Conservation (phyloP, 2,797 vertebrate genomes). For the Psittacula derbiana region DNA sequence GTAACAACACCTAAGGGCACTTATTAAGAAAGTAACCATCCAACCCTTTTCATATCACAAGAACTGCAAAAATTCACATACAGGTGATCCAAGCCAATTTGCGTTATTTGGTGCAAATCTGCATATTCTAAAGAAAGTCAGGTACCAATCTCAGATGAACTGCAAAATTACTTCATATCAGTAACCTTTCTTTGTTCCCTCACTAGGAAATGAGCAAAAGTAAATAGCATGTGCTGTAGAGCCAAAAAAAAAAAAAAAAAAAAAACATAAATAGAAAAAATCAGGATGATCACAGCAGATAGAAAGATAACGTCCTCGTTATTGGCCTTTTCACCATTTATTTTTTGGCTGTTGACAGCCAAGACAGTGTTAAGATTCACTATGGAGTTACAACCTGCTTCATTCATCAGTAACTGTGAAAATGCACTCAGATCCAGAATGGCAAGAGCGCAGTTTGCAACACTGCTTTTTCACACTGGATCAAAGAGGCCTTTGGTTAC, state of each 20-base stretch:
- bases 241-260: not conserved
- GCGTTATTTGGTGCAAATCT: not conserved
- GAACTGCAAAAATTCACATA: not conserved
- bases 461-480: not conserved
- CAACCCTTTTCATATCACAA: not conserved
- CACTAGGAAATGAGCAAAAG: not conserved
- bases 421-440: not conserved
- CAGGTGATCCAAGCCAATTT: not conserved
- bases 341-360: not conserved
- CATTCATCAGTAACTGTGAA: not conserved
- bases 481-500: not conserved
- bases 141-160: not conserved
- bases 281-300: not conserved
- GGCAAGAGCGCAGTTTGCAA: not conserved
- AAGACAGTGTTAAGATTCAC: not conserved
- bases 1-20: not conserved
- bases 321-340: not conserved
- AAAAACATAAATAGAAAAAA: not conserved
- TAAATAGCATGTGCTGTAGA: not conserved
- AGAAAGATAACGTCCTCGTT: not conserved
- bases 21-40: not conserved
- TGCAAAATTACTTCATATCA: not conserved
- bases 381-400: not conserved
- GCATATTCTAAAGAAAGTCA: not conserved
- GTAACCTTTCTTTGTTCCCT: not conserved